Evolutionary conservation across 2,113 vertebrate genomes (phyloP).

Genomic region (Danio rerio): DNA sequence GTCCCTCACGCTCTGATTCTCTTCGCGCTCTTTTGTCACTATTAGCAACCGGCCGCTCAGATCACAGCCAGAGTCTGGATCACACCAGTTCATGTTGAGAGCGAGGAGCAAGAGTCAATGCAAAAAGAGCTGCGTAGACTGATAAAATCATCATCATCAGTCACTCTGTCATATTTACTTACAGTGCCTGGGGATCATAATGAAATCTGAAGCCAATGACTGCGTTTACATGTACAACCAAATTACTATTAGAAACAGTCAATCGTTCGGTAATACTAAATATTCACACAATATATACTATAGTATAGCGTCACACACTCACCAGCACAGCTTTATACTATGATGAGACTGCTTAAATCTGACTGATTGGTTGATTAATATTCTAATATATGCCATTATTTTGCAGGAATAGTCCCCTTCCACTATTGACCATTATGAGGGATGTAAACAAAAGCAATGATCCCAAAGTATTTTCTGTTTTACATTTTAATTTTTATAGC

Average conservation of each 20-base stretch:
- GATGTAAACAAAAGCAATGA: too few relatives aligned
- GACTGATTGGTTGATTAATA: too few relatives aligned
- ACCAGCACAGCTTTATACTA: too few relatives aligned
- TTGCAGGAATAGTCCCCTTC: too few relatives aligned
- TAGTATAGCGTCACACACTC: too few relatives aligned
- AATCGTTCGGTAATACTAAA: too few relatives aligned
- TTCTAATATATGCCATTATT: too few relatives aligned
- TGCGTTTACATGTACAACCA: not conserved
- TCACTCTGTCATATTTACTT: slow-evolving; percentile 4
- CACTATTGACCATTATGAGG: too few relatives aligned
- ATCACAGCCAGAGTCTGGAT: slow-evolving; percentile 51
- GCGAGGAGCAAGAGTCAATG: slow-evolving; percentile 33
- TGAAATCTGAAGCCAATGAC: not conserved
- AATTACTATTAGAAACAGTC: not conserved
- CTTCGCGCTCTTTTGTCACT: slow-evolving; percentile 71
- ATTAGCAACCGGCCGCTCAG: slow-evolving; percentile 74
- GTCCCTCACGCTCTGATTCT: slow-evolving; percentile 48
- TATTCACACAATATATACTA: too few relatives aligned
- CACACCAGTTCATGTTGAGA: slow-evolving; percentile 58
- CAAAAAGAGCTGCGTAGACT: slow-evolving; percentile 4
- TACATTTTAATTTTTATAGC: too few relatives aligned
- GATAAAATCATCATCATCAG: slow-evolving; percentile 14
- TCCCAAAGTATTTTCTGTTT: too few relatives aligned
- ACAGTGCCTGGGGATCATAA: not conserved
- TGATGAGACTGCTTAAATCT: too few relatives aligned